These are phyloP conservation scores for Spea bombifrons DNA, from an alignment of 2,113 vertebrate species.

Conservation along the genomic window DNA sequence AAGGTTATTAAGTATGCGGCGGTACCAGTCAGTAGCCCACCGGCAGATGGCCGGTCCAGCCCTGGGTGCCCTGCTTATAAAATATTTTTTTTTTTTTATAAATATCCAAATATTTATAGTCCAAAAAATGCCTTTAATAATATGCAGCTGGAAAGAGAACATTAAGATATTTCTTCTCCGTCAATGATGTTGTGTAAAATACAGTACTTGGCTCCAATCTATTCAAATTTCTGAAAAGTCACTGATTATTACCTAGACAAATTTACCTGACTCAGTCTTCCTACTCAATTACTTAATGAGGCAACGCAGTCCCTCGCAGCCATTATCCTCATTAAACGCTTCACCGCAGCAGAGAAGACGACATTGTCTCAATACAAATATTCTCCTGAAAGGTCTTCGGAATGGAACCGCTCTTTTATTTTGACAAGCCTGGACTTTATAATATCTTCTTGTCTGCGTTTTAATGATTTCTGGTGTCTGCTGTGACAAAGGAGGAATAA, in stretches of 20 bases:
- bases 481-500: conserved; percentile 5
- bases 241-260: conserved; percentile 52
- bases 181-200: conserved; percentile 22
- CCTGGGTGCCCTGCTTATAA: too few species aligned
- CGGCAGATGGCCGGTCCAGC: too few species aligned
- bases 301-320: conserved; percentile 33
- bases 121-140: too few species aligned
- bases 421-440: not conserved
- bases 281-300: conserved; percentile 50
- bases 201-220: conserved; percentile 45
- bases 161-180: conserved; percentile 32
- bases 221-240: conserved; percentile 51
- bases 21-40: too few species aligned
- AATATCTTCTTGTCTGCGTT: not conserved
- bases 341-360: conserved; percentile 5
- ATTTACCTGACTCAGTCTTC: conserved; percentile 46
- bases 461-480: conserved; percentile 5
- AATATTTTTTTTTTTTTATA: too few species aligned
- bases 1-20: too few species aligned
- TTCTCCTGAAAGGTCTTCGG: conserved; percentile 6
- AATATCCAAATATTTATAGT: too few species aligned
- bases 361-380: not conserved
- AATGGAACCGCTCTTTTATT: not conserved
- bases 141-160: conserved; percentile 49
- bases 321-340: conserved; percentile 50